phyloP scores from a whole-genome alignment of 2,888 invertebrate species.

The Caenorhabditis macrosperma region DNA sequence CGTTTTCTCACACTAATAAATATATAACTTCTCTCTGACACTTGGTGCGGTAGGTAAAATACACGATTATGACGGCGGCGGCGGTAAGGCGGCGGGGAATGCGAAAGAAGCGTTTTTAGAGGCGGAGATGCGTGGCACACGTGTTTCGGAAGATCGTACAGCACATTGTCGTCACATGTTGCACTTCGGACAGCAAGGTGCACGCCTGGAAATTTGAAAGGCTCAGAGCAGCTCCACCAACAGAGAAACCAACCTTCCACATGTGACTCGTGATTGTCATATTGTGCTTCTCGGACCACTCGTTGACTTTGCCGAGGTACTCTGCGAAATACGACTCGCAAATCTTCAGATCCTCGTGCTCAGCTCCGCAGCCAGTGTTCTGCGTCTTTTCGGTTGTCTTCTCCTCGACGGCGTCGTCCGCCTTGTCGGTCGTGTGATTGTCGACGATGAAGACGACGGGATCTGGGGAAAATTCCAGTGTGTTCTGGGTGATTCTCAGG shows the following conservation, averaged over 20 bases:
- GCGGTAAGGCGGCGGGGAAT: no score
- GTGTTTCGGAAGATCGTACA: slow-evolving; percentile 67
- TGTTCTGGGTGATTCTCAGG: slow-evolving; percentile 30
- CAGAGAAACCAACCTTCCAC: slow-evolving; percentile 71
- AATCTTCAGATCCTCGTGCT: slow-evolving; percentile 67
- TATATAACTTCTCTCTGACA: background rate
- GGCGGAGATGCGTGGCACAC: slow-evolving; percentile 52
- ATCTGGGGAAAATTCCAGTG: slow-evolving; percentile 43
- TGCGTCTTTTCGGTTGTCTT: background rate
- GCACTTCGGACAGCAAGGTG: slow-evolving; percentile 67
- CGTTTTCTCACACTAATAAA: background rate
- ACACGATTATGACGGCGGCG: background rate
- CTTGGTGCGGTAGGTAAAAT: background rate
- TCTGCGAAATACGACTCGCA: slow-evolving; percentile 71
- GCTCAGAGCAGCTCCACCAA: no score
- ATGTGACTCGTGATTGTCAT: slow-evolving; percentile 63
- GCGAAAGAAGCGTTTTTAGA: background rate
- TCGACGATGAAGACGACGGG: slow-evolving; percentile 44
- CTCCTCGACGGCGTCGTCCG: background rate
- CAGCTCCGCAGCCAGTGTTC: slow-evolving; percentile 56
- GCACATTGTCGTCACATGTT: slow-evolving; percentile 72
- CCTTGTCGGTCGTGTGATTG: slow-evolving; percentile 29
- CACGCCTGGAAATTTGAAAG: slow-evolving; percentile 67
- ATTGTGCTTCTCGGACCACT: slow-evolving; percentile 67
- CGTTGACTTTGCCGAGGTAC: slow-evolving; percentile 67